Base-by-base conservation (phyloP, 2,888 invertebrate genomes). In the Latrodectus hesperus region DNA sequence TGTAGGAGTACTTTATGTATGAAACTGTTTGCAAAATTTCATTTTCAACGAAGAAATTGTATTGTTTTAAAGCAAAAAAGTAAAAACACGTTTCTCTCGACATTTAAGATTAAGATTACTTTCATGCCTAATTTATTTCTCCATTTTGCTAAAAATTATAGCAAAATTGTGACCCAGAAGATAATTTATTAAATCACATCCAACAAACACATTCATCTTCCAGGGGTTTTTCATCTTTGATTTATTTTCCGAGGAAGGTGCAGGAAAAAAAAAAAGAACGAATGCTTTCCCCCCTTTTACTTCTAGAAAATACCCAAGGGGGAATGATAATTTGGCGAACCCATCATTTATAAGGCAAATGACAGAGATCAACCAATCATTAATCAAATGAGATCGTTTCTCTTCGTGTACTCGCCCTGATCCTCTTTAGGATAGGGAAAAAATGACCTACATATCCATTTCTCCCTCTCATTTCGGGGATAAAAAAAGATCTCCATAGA, bases 281-380 rank as follows among this genome's bases (percentile, higher is more conserved):
- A 60, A 60, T 60, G n/a, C 60, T 12, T 60, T 6, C 10, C n/a
- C 60, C 60, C 60, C 60, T 11, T 60, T 60, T 60, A 60, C 60
- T 60, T 60, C 60, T n/a, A 60, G 60, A 60, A 60, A 60, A 60
- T 60, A 60, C 60, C 60, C 60, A 60, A 16, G 78, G 17, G 26
- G 67, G 65, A 52, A 64, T 12, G 73, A 73, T 81, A 73, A 73
- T 67, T 81, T 72, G 72, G 65, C 51, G 65, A 65, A 73, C 82
- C 82, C 49, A 75, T 75, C 82, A 82, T 82, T 75, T 82, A 82
- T 75, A 75, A 82, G 75, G 75, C 68, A 75, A 82, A 82, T 75
- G 75, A 75, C 75, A 75, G 75, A 82, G 75, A 82, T 82, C 75
- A 26, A 10, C 82, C 74, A 82, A 82, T 82, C 82, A 82, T 82